These are phyloP conservation scores for Bradypodion pumilum DNA, from an alignment of 2,797 vertebrate genomes.

Conservation along the genomic window DNA sequence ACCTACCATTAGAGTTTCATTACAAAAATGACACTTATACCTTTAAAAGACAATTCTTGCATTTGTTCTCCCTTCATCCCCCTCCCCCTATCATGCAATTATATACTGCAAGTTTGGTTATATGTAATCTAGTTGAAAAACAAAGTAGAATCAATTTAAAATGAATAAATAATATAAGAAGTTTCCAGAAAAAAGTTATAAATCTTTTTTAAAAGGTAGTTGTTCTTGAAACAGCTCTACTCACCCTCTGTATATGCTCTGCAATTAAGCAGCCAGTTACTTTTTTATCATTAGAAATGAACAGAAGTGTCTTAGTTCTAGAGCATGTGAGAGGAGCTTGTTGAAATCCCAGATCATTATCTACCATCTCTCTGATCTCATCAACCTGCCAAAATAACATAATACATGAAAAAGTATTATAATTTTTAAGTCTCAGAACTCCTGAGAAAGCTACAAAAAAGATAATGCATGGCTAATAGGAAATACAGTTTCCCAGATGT, in stretches of 20 bases:
- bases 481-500: neutral
- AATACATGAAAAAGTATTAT: neutral
- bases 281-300: slow-evolving; percentile 98
- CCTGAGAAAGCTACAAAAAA: neutral
- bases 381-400: slow-evolving; percentile 84
- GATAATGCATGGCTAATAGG: neutral
- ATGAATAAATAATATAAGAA: neutral
- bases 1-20: neutral
- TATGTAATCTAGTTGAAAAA: neutral
- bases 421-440: neutral
- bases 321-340: slow-evolving; percentile 94
- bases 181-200: neutral
- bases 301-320: slow-evolving; percentile 97
- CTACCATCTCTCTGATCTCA: slow-evolving; percentile 99
- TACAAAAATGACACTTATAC: neutral
- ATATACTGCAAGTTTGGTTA: neutral
- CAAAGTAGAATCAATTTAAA: neutral
- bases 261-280: slow-evolving; percentile 96
- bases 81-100: neutral
- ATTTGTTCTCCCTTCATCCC: neutral
- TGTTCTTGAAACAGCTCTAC: slow-evolving; percentile 44
- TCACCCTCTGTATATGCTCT: slow-evolving; percentile 97
- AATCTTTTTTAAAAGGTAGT: neutral
- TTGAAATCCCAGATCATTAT: slow-evolving; percentile 98
- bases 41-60: neutral